Percentiles rank a stretch among this genome's conserved stretches.
Evolutionary conservation across 92 coral and sea anemone species (phyloP).

Genomic region (Parazoanthus atlanticus): DNA sequence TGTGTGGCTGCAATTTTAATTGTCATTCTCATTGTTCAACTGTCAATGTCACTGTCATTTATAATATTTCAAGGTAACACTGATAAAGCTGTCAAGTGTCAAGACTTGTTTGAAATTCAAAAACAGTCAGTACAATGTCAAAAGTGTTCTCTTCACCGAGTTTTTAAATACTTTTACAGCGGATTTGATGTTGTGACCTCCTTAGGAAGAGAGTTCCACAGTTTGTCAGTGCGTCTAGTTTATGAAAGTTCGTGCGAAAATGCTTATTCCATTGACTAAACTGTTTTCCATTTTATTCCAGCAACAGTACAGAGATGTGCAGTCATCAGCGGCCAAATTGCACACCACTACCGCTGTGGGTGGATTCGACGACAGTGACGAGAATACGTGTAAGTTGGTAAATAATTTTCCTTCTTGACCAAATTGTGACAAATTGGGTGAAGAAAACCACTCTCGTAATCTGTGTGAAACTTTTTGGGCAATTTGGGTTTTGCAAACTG

Average conservation of each 20-base stretch:
- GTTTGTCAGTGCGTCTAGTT: background rate
- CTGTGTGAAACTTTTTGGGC: background rate
- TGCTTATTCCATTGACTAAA: background rate
- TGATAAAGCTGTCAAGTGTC: too few relatives aligned
- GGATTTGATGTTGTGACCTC: too few relatives aligned
- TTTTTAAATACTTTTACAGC: too few relatives aligned
- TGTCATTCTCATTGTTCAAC: too few relatives aligned
- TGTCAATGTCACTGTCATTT: too few relatives aligned
- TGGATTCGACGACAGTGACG: conserved; percentile 82
- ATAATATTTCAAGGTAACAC: too few relatives aligned
- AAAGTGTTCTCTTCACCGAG: too few relatives aligned
- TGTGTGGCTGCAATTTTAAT: too few relatives aligned
- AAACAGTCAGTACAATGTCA: too few relatives aligned
- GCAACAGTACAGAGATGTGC: conserved; percentile 98
- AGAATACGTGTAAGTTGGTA: conserved; percentile 78
- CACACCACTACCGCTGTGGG: conserved; percentile 67
- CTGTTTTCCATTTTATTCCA: conserved; percentile 9
- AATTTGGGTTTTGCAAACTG: background rate
- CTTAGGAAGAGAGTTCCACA: too few relatives aligned
- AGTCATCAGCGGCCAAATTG: conserved; percentile 79
- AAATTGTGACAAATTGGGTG: background rate
- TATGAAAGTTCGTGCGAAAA: background rate
- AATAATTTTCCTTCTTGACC: background rate
- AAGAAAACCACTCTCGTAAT: background rate
- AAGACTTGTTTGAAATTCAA: too few relatives aligned